These are phyloP conservation scores for Diplolepis rosae DNA, from an alignment of 2,888 invertebrate species.

Conservation along the genomic window DNA sequence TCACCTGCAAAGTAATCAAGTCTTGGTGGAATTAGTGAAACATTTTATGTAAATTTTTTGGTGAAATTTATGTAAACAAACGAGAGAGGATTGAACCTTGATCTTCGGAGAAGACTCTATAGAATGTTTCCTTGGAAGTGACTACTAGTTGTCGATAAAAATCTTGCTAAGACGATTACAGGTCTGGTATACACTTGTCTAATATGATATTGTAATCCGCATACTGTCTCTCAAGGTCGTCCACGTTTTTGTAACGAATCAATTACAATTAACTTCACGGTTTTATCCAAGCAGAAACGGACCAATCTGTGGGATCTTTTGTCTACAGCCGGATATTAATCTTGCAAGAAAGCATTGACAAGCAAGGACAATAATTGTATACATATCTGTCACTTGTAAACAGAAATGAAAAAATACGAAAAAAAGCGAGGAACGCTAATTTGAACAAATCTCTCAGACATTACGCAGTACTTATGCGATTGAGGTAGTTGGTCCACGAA, in stretches of 20 bases:
- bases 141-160: background rate
- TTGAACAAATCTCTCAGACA: conserved; percentile 8
- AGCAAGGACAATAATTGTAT: conserved; percentile 18
- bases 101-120: background rate
- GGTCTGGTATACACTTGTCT: background rate
- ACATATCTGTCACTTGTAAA: background rate
- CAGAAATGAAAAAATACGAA: background rate
- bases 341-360: conserved; percentile 40
- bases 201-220: background rate
- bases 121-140: conserved; percentile 10
- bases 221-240: background rate
- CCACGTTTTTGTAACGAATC: background rate
- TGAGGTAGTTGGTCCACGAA: too few species aligned
- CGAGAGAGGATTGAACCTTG: background rate
- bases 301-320: conserved; percentile 30
- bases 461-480: background rate
- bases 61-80: background rate
- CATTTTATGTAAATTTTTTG: background rate
- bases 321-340: conserved; percentile 50
- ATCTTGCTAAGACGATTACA: conserved; percentile 5
- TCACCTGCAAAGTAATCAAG: too few species aligned
- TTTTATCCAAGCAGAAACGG: background rate
- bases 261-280: background rate
- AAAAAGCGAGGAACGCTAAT: conserved; percentile 33
- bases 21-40: too few species aligned